Evolutionary conservation across 2,113 vertebrate genomes (phyloP).

Genomic region (Erinaceus europaeus): DNA sequence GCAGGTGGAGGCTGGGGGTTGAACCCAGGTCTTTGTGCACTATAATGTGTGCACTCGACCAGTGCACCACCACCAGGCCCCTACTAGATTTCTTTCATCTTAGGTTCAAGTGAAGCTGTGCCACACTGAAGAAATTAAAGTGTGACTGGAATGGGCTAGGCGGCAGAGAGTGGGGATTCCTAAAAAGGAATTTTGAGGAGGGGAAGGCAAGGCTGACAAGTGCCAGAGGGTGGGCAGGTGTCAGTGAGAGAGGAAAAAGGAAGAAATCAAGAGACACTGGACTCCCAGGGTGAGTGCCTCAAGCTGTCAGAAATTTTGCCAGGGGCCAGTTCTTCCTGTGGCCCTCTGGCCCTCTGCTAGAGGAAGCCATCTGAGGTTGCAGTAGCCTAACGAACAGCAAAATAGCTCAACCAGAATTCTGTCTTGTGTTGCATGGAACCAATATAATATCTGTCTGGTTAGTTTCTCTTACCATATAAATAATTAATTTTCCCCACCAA

Average conservation of each 20-base stretch:
- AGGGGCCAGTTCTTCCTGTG: background rate
- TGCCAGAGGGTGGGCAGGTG: background rate
- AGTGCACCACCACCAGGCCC: too few species aligned
- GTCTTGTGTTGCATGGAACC: conserved; percentile 39
- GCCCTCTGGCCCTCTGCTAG: conserved; percentile 22
- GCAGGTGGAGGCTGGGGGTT: too few species aligned
- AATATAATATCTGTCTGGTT: conserved; percentile 31
- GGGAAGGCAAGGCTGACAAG: background rate
- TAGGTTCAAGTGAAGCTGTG: conserved; percentile 4
- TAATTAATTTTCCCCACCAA: conserved; percentile 51
- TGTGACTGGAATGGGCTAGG: background rate
- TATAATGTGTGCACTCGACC: too few species aligned
- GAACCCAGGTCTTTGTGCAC: too few species aligned
- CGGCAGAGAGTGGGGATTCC: background rate
- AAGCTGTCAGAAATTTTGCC: conserved; percentile 4
- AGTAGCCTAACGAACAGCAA: conserved; percentile 37
- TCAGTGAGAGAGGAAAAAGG: background rate
- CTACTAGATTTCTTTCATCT: conserved; percentile 39
- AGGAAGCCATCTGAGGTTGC: conserved; percentile 6
- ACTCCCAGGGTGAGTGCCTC: background rate
- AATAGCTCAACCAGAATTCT: conserved; percentile 37
- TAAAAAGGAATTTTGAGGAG: background rate
- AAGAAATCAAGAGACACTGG: background rate
- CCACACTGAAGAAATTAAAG: background rate
- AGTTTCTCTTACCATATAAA: conserved; percentile 53